Percentiles rank a stretch among this genome's conserved stretches.
Conservation (phyloP, 2,888 invertebrate genomes). For the Cistogaster globosa region DNA sequence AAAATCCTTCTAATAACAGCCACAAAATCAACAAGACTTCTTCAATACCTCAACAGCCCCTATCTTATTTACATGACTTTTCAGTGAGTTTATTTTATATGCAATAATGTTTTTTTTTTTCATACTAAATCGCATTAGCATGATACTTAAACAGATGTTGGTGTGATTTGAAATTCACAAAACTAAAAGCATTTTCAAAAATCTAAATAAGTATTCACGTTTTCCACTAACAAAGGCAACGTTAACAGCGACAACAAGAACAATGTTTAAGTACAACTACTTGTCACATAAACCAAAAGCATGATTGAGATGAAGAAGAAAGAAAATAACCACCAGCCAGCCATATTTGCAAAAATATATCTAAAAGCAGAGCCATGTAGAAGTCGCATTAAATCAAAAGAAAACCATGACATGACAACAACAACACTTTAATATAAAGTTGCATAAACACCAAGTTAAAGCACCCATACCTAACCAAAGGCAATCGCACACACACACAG, state of each 20-base stretch:
- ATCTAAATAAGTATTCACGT: constrained; percentile 60
- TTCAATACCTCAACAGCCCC: constrained; percentile 2
- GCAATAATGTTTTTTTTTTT: constrained; percentile 9
- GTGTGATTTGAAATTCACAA: constrained; percentile 81
- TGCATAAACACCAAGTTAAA: neutral
- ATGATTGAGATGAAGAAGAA: constrained; percentile 12
- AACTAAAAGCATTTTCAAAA: constrained; percentile 79
- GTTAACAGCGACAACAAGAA: constrained; percentile 26
- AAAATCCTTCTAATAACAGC: constrained; percentile 28
- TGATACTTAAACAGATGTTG: constrained; percentile 82
- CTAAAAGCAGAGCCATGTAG: constrained; percentile 49
- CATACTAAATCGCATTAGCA: constrained; percentile 76
- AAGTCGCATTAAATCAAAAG: constrained; percentile 66
- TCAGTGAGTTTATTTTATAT: constrained; percentile 22
- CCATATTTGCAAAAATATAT: constrained; percentile 25
- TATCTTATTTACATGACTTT: neutral
- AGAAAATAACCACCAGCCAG: constrained; percentile 50
- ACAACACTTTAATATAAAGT: neutral
- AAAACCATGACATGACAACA: constrained; percentile 43
- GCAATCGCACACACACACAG: neutral
- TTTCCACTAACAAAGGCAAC: constrained; percentile 28
- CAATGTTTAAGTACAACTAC: neutral
- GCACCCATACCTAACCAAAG: neutral
- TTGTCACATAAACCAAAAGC: constrained; percentile 45
- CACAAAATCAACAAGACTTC: constrained; percentile 3